Conservation (phyloP, 2,888 invertebrate genomes). For the Meganola albula region DNA sequence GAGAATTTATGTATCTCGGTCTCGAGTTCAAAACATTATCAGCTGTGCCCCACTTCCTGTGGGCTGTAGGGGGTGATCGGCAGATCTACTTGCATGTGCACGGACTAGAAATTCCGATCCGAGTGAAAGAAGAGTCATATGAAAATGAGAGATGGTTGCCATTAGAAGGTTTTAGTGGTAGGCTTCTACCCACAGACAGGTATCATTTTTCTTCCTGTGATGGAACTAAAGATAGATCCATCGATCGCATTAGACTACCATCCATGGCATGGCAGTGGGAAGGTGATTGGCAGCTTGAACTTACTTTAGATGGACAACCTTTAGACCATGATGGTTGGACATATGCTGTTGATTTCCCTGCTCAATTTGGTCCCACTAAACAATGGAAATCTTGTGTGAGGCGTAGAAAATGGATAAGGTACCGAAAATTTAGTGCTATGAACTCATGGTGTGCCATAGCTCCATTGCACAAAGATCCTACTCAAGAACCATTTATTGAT, state of each 20-base stretch:
- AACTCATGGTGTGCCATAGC: constrained; percentile 96
- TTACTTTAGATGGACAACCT: constrained; percentile 90
- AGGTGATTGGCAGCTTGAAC: constrained; percentile 93
- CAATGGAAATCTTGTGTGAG: constrained; percentile 95
- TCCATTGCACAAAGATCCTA: constrained; percentile 91
- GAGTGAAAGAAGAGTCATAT: constrained; percentile 92
- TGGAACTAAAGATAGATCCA: constrained; percentile 86
- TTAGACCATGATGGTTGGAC: constrained; percentile 95
- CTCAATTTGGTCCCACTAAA: constrained; percentile 86
- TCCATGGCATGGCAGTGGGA: constrained; percentile 99
- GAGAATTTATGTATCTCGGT: constrained; percentile 90
- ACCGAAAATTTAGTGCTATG: constrained; percentile 90
- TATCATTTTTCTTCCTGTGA: constrained; percentile 91
- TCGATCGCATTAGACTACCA: constrained; percentile 89
- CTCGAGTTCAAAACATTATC: constrained; percentile 93
- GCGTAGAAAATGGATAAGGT: constrained; percentile 92
- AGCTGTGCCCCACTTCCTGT: constrained; percentile 89
- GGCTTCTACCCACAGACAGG: constrained; percentile 91
- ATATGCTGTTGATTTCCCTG: constrained; percentile 94
- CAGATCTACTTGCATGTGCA: constrained; percentile 95
- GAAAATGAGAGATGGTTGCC: constrained; percentile 98
- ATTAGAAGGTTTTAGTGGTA: constrained; percentile 89
- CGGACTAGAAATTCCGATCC: constrained; percentile 91
- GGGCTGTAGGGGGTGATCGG: constrained; percentile 95
- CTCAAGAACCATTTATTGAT: constrained; percentile 95